phyloP scores from a whole-genome alignment of 2,113 vertebrate species.

The Syrrhaptes paradoxus region DNA sequence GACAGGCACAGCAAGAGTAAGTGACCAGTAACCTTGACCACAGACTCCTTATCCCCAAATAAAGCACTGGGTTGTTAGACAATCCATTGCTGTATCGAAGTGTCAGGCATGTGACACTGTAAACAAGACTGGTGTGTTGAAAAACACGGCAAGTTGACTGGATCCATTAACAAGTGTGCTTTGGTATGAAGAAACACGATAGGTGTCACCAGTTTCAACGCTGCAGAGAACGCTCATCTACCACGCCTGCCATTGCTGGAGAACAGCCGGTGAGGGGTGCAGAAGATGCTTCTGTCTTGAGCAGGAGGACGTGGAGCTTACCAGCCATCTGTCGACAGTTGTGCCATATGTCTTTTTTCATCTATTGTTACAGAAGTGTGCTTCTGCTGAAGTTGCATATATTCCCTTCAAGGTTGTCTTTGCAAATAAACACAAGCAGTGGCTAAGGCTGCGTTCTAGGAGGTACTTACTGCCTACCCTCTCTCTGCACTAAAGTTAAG shows the following conservation, averaged over 20 bases:
- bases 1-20: background rate
- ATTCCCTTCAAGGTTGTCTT: slow-evolving; percentile 25
- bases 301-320: background rate
- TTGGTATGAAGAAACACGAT: background rate
- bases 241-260: fast-evolving
- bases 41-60: background rate
- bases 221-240: background rate
- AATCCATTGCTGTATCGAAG: background rate
- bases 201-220: background rate
- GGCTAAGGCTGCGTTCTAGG: background rate
- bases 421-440: background rate
- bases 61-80: background rate
- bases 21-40: background rate
- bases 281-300: background rate
- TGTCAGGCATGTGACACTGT: background rate
- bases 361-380: slow-evolving; percentile 13
- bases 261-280: background rate
- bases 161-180: background rate
- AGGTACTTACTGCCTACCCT: background rate
- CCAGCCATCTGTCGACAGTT: background rate
- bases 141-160: background rate
- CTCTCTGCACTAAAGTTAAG: background rate
- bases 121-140: background rate
- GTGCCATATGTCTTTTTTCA: slow-evolving; percentile 4
- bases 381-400: slow-evolving; percentile 42